A percentile compares a stretch with the other conserved stretches of the same genome.
phyloP scores from a whole-genome alignment of 2,888 invertebrate genomes.

The Antheraea assamensis region DNA sequence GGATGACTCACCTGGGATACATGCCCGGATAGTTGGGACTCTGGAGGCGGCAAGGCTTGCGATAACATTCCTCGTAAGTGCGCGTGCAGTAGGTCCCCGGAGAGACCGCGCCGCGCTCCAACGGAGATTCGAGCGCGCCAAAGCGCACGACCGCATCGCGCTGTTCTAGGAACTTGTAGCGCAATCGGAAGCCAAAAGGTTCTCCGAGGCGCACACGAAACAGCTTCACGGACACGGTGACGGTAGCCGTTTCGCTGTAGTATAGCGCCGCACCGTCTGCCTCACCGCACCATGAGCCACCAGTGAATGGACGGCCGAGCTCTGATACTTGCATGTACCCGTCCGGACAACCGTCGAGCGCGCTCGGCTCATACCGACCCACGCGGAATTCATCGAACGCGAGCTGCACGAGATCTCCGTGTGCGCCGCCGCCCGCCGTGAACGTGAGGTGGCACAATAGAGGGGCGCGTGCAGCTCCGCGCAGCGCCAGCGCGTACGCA shows the following conservation, averaged over 20 bases:
- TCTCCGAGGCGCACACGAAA: constrained; percentile 87
- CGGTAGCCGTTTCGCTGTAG: constrained; percentile 95
- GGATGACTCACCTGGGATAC: constrained; percentile 80
- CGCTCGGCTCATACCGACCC: constrained; percentile 89
- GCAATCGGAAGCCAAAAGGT: constrained; percentile 90
- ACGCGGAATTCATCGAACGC: constrained; percentile 95
- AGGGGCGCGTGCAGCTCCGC: constrained; percentile 89
- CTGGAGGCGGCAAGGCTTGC: constrained; percentile 92
- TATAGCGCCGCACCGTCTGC: constrained; percentile 91
- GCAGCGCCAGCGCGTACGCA: constrained; percentile 90
- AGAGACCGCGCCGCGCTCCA: constrained; percentile 92
- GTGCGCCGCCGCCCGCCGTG: constrained; percentile 93
- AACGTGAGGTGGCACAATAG: constrained; percentile 95
- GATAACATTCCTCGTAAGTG: constrained; percentile 92
- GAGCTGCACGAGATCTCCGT: constrained; percentile 94
- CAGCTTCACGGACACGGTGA: constrained; percentile 92
- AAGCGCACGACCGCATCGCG: constrained; percentile 90
- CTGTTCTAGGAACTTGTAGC: constrained; percentile 91
- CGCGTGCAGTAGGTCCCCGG: constrained; percentile 93
- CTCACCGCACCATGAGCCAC: constrained; percentile 94
- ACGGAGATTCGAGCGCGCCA: constrained; percentile 88
- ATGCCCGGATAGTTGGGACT: constrained; percentile 96
- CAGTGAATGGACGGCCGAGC: constrained; percentile 92
- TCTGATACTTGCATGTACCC: constrained; percentile 94
- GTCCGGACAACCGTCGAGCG: constrained; percentile 90